These are phyloP conservation scores for Chaetoderma sp. DNA, from an alignment of 2,888 invertebrate genomes.

Conservation along the genomic window DNA sequence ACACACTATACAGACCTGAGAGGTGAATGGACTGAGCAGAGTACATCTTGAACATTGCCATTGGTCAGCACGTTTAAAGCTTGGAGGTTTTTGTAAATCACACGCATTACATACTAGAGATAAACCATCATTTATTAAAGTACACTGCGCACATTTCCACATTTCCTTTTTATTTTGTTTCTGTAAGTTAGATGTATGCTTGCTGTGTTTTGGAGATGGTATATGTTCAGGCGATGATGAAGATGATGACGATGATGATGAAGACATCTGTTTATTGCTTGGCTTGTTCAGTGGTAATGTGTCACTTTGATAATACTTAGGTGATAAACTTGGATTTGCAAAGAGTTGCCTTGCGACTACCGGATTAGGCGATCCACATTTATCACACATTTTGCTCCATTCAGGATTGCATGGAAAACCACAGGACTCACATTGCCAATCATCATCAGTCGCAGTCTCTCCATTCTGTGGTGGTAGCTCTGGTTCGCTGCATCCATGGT, in stretches of 20 bases:
- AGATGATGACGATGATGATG: too few relatives aligned
- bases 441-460: too few relatives aligned
- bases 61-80: not conserved
- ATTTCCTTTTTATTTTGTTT: not conserved
- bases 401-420: conserved; percentile 89
- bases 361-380: too few relatives aligned
- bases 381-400: conserved; percentile 84
- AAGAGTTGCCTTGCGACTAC: too few relatives aligned
- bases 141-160: conserved; percentile 91
- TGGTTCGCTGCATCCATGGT: too few relatives aligned
- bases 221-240: not conserved
- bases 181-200: not conserved
- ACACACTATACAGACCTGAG: not conserved
- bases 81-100: conserved; percentile 72
- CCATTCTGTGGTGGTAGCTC: too few relatives aligned
- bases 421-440: too few relatives aligned
- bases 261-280: too few relatives aligned
- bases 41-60: conserved; percentile 51
- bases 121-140: conserved; percentile 81
- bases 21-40: conserved; percentile 18
- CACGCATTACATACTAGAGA: conserved; percentile 86
- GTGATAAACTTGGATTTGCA: not conserved
- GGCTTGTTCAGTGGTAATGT: too few relatives aligned
- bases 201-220: not conserved
- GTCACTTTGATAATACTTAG: not conserved